Percentiles rank a stretch among this genome's conserved stretches.
Conservation (phyloP, 2,888 invertebrate species). For the Ormyrus nitidulus region DNA sequence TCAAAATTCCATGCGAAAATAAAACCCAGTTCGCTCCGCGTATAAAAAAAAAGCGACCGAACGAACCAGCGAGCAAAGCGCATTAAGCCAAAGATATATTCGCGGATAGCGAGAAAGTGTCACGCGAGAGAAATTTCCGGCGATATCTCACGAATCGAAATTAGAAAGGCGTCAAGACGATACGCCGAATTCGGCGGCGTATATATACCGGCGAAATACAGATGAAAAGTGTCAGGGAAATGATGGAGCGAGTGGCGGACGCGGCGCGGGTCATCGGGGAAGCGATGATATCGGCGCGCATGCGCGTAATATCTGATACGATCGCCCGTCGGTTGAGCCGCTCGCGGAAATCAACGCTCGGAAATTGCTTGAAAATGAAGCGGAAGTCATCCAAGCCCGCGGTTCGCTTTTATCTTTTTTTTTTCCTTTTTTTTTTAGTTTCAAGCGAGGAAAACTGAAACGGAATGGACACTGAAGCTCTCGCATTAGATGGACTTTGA, state of each 20-base stretch:
- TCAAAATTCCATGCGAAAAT: not conserved
- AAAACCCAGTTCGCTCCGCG: too few relatives aligned
- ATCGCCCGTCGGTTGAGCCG: conserved; percentile 22
- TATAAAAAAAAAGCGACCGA: too few relatives aligned
- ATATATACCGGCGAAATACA: conserved; percentile 26
- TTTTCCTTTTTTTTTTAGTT: not conserved
- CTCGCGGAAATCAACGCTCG: conserved; percentile 2
- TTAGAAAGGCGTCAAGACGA: conserved; percentile 47
- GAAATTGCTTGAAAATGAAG: conserved; percentile 49
- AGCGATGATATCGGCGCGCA: too few relatives aligned
- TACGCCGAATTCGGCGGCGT: conserved; percentile 10
- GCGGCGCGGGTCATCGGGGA: not conserved
- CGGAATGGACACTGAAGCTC: not conserved
- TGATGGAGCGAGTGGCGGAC: conserved; percentile 40
- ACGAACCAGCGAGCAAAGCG: too few relatives aligned
- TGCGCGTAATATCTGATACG: conserved; percentile 32
- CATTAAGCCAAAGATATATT: too few relatives aligned
- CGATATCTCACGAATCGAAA: conserved; percentile 29
- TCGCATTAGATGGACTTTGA: conserved; percentile 34
- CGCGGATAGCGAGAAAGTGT: too few relatives aligned
- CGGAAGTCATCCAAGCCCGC: conserved; percentile 17
- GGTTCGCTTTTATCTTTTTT: not conserved
- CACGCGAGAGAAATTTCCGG: too few relatives aligned
- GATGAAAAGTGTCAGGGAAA: conserved; percentile 45
- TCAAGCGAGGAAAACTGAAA: too few relatives aligned